Evolutionary conservation across 2,888 invertebrate species (phyloP), one percentile per base, ranked within the genome.

Genomic region (Phengaris arion): DNA sequence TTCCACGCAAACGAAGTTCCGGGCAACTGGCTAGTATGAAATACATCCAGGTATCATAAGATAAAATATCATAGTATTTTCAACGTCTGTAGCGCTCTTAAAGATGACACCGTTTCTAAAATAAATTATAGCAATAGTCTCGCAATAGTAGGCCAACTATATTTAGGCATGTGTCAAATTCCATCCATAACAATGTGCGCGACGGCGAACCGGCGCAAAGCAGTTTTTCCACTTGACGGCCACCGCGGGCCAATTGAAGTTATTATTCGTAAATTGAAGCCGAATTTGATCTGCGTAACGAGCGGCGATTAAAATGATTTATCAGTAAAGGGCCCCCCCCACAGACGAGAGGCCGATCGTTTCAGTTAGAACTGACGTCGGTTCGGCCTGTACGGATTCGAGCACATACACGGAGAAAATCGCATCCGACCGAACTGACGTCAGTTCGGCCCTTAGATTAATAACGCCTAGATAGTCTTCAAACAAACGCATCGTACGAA

Each of bases 231-330:
- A 69, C 55, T 75, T 75, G 45, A 22, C 45, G 46, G 22, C 55
- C 10, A 74, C 75, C 75, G 69, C 74, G 15, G 57, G 69, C 75
- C 69, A 75, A 75, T 75, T 75, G 75, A 75, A 69, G 69, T 74
- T 15, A 72, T 74, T 22, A 76, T 70, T 51, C 46, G 22, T 76
- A 48, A 77, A 76, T 77, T 76, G 22, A 64, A 77, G 68, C 55
- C 68, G 15, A 70, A 75, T 75, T 69, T 54, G 54, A 72, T 72
- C 72, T 15, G 72, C 22, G 70, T 70, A 70, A 72, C 70, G 51
- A 54, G 52, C 72, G 72, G 35, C 13, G 72, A 72, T 72, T 72
- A 72, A 54, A 72, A 72, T 52, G 72, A 72, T 52, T 72, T 52
- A 52, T 22, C 15, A 72, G 52, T 35, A 12, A 52, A 72, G 51